Conservation (phyloP, 1,140 invertebrate genomes). For the Charaxes varanes region DNA sequence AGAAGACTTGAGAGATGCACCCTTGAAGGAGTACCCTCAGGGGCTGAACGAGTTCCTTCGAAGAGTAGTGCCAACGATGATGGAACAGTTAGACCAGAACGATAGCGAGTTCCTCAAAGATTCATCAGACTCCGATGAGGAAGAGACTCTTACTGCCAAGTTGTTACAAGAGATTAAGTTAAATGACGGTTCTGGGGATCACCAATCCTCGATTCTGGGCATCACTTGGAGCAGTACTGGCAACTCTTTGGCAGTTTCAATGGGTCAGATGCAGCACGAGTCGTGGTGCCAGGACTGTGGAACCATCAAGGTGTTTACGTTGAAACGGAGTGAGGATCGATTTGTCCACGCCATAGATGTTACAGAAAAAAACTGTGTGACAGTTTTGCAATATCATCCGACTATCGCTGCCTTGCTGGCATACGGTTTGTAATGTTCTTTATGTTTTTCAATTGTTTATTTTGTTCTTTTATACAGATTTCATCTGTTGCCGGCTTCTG, state of each 20-base stretch:
- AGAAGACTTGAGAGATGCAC: constrained; percentile 32
- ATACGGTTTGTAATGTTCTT: constrained; percentile 24
- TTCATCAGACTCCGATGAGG: constrained; percentile 58
- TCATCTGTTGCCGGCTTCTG: no score
- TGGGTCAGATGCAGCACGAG: constrained; percentile 44
- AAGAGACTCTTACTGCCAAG: constrained; percentile 37
- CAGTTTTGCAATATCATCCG: constrained; percentile 49
- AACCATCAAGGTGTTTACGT: constrained; percentile 41
- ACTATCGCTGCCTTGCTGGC: constrained; percentile 44
- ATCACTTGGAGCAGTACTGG: constrained; percentile 54
- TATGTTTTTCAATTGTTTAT: no score
- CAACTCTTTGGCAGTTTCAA: constrained; percentile 47
- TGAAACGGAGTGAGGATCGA: constrained; percentile 41
- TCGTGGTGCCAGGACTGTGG: constrained; percentile 51
- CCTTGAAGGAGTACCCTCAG: constrained; percentile 37
- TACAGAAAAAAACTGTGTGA: constrained; percentile 49
- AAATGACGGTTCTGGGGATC: constrained; percentile 42
- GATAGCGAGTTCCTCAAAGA: constrained; percentile 35
- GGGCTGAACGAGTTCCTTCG: constrained; percentile 49
- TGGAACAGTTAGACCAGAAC: constrained; percentile 49
- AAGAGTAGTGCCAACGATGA: constrained; percentile 45
- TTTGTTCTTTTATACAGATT: no score
- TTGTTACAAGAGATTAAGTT: constrained; percentile 44
- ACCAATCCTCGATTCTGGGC: constrained; percentile 31
- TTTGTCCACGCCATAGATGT: constrained; percentile 44